Percentiles rank a stretch among this genome's conserved stretches.
Evolutionary conservation across 1,140 invertebrate genomes (phyloP).

Genomic region (Mesaphorura yosii): DNA sequence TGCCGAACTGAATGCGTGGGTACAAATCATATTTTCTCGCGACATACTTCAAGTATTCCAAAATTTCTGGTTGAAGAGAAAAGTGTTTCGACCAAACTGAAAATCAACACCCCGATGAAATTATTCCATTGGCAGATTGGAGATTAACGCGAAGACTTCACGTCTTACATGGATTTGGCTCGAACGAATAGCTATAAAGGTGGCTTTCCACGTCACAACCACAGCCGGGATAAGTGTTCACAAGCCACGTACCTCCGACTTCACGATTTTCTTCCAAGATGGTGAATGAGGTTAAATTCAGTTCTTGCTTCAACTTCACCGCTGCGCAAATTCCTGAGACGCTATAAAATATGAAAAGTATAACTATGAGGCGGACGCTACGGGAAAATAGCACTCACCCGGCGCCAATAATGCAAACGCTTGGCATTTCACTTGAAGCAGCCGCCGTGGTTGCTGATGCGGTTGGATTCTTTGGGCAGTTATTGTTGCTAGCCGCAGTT

Average conservation of each 20-base stretch:
- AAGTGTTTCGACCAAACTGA: slow-evolving; percentile 5
- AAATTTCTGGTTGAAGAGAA: slow-evolving; percentile 9
- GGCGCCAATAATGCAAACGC: slow-evolving; percentile 3
- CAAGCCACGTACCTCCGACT: slow-evolving; percentile 16
- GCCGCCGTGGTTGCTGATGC: too few relatives aligned
- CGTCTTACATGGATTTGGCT: slow-evolving; percentile 6
- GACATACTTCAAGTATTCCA: slow-evolving; percentile 6
- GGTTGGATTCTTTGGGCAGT: too few relatives aligned
- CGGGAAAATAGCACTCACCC: background rate
- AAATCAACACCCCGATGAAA: background rate
- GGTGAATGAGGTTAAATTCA: background rate
- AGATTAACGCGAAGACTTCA: too few relatives aligned
- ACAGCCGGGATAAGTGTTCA: slow-evolving; percentile 17
- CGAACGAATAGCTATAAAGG: slow-evolving; percentile 5
- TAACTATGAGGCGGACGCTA: background rate
- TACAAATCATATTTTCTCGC: slow-evolving; percentile 17
- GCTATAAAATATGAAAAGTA: background rate
- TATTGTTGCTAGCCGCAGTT: too few relatives aligned
- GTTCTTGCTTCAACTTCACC: background rate
- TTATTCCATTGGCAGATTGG: too few relatives aligned
- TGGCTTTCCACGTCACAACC: slow-evolving; percentile 1
- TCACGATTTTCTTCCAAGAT: background rate
- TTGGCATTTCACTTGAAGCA: background rate
- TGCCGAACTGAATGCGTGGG: slow-evolving; percentile 7
- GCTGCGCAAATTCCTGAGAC: background rate